These are phyloP conservation scores for Elaphurus davidianus DNA, from an alignment of 2,113 vertebrate genomes.

Conservation along the genomic window DNA sequence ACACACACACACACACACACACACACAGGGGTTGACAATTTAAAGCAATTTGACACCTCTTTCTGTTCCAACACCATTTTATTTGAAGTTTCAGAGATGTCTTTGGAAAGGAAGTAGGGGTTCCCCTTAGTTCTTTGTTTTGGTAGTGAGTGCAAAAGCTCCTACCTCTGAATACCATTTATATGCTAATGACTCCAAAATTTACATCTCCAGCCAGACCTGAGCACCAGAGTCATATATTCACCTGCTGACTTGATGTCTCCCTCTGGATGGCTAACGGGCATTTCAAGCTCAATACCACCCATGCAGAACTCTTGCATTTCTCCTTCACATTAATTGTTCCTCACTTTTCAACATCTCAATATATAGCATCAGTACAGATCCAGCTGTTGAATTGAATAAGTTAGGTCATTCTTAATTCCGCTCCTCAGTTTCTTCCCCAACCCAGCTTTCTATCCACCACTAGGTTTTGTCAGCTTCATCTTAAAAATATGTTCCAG, in stretches of 20 bases:
- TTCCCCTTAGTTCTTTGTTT: conserved; percentile 26
- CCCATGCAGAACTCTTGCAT: neutral
- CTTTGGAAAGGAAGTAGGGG: neutral
- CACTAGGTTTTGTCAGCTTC: neutral
- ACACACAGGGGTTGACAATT: neutral
- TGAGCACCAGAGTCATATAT: neutral
- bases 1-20: neutral
- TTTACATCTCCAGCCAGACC: conserved; percentile 28
- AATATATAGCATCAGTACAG: neutral
- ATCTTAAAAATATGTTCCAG: neutral
- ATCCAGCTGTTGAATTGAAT: neutral
- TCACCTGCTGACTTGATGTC: neutral
- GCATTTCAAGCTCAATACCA: neutral
- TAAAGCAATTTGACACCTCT: neutral
- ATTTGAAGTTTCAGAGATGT: neutral
- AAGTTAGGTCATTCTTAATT: neutral
- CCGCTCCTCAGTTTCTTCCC: neutral
- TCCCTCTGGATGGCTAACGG: neutral
- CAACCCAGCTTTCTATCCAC: neutral
- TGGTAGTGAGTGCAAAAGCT: conserved; percentile 45
- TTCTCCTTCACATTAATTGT: neutral
- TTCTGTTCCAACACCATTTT: neutral
- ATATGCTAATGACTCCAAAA: conserved; percentile 38
- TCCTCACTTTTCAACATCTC: neutral
- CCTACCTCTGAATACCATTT: conserved; percentile 47